Percentiles rank a stretch among this genome's conserved stretches.
These are phyloP conservation scores for Arenicola marina DNA, from an alignment of 2,888 invertebrate genomes.

Conservation along the genomic window DNA sequence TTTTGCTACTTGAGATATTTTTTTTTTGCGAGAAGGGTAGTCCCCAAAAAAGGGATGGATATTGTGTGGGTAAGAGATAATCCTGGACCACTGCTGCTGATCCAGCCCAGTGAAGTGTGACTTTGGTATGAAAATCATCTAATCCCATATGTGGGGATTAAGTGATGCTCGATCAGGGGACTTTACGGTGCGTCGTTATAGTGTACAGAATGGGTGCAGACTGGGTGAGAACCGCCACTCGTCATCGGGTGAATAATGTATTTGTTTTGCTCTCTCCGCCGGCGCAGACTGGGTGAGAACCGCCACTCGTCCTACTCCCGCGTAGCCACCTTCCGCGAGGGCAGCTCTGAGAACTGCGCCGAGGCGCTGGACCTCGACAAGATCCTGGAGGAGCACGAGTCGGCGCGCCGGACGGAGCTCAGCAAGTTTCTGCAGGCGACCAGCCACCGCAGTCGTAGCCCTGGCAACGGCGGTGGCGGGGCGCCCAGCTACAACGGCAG, in stretches of 20 bases:
- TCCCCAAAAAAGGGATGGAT: no score
- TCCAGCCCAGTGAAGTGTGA: no score
- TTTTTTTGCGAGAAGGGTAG: no score
- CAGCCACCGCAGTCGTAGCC: not conserved
- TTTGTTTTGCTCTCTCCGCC: not conserved
- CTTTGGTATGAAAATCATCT: no score
- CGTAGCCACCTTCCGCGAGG: not conserved
- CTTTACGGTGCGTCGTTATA: no score
- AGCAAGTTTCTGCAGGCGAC: constrained; percentile 1
- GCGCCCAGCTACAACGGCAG: no score
- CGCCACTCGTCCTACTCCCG: not conserved
- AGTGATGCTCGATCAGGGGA: no score
- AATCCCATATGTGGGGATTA: no score
- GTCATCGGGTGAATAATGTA: not conserved
- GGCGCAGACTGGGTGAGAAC: constrained; percentile 1
- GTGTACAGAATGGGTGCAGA: not conserved
- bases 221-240: not conserved
- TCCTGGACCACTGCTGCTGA: no score
- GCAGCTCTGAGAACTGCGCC: not conserved
- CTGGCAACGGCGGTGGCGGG: no score
- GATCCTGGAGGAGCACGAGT: not conserved
- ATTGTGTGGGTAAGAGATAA: no score
- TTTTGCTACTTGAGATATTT: no score
- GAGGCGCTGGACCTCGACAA: not conserved
- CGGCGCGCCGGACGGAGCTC: not conserved